phyloP scores from a whole-genome alignment of 2,113 vertebrate genomes.

The Phyllopteryx taeniolatus region DNA sequence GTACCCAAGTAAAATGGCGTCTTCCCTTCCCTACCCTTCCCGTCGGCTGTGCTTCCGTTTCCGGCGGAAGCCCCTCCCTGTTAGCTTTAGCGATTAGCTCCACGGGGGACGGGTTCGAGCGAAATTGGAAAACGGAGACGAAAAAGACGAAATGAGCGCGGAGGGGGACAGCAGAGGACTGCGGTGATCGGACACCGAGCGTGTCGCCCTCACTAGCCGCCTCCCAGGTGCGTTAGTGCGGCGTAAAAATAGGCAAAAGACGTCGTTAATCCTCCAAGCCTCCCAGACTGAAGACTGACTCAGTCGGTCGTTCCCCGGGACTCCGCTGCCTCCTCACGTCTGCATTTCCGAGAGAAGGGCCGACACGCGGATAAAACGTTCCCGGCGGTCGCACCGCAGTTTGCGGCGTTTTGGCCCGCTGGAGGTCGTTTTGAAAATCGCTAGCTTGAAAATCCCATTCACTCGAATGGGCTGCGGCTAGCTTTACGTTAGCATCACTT shows the following conservation, averaged over 20 bases:
- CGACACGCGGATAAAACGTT: not conserved
- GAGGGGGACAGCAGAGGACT: constrained; percentile 18
- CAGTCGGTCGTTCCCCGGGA: not conserved
- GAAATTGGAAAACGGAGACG: constrained; percentile 14
- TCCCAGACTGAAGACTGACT: constrained; percentile 1
- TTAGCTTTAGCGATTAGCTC: constrained; percentile 49
- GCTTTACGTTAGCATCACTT: constrained; percentile 25
- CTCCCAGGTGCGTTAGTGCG: constrained; percentile 19
- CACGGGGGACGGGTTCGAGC: constrained; percentile 28
- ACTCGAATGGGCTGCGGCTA: constrained; percentile 11
- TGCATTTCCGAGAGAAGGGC: not conserved
- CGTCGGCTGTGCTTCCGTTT: constrained; percentile 27
- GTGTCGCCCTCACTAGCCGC: not conserved
- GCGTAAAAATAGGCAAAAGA: not conserved
- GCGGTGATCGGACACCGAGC: constrained; percentile 51
- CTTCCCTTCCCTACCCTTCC: not conserved
- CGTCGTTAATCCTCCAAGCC: constrained; percentile 10
- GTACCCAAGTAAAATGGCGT: not conserved
- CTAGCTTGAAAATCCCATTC: not conserved
- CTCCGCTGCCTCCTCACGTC: not conserved
- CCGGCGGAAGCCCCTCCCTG: constrained; percentile 64
- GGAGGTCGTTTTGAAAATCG: not conserved
- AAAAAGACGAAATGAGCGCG: constrained; percentile 34
- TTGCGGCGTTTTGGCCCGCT: not conserved
- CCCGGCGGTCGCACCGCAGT: not conserved